Percentiles rank a stretch among this genome's conserved stretches.
These are phyloP conservation scores for Apostichopus parvimensis DNA, from an alignment of 35 echinoderm and acorn worm genomes.

Conservation along the genomic window DNA sequence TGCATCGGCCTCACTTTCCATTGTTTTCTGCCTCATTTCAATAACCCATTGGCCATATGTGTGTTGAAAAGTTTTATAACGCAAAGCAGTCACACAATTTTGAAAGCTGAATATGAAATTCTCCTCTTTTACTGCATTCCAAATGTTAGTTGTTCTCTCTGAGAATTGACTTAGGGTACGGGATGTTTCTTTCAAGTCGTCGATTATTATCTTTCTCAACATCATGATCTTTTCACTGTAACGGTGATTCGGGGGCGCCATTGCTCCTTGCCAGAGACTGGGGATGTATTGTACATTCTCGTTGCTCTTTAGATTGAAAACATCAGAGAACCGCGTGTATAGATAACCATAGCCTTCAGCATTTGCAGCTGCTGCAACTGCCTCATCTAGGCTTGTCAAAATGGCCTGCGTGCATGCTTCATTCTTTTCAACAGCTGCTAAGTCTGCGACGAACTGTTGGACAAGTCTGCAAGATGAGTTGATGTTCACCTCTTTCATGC, in stretches of 20 bases:
- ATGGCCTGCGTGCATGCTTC: not conserved
- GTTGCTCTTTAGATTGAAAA: constrained; percentile 31
- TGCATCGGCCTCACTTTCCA: constrained; percentile 24
- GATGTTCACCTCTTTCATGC: constrained; percentile 27
- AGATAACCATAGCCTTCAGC: not conserved
- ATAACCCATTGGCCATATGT: constrained; percentile 39
- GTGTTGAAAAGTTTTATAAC: constrained; percentile 39
- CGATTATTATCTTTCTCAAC: constrained; percentile 28
- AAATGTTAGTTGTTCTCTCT: constrained; percentile 13
- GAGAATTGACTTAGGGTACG: not conserved
- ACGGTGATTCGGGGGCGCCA: constrained; percentile 50
- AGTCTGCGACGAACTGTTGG: constrained; percentile 29
- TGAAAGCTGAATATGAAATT: constrained; percentile 58
- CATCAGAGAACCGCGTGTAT: constrained; percentile 29
- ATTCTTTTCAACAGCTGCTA: constrained; percentile 33
- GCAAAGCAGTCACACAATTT: constrained; percentile 43
- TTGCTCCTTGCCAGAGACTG: constrained; percentile 40
- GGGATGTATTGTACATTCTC: constrained; percentile 51
- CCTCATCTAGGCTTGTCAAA: constrained; percentile 17
- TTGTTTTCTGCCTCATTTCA: constrained; percentile 25
- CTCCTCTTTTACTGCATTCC: constrained; percentile 60
- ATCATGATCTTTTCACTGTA: constrained; percentile 50
- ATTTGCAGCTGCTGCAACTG: constrained; percentile 8
- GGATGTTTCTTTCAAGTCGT: constrained; percentile 1
- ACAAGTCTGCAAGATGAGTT: constrained; percentile 34